Evolutionary conservation across 2,797 vertebrate genomes (phyloP).

Genomic region (Capromys pilorides): DNA sequence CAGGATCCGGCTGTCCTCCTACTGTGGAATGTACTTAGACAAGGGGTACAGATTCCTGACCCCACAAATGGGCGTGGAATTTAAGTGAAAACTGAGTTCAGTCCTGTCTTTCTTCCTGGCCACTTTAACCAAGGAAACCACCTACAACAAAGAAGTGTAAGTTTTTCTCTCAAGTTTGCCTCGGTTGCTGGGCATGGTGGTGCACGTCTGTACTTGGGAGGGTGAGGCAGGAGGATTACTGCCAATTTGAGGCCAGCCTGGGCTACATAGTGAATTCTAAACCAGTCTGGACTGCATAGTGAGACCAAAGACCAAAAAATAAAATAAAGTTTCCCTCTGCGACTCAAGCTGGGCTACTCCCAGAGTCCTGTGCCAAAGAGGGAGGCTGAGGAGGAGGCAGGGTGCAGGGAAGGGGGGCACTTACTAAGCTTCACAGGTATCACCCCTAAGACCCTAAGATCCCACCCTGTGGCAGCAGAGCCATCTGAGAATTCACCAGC

Average conservation of each 20-base stretch:
- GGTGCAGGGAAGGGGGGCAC: rapidly evolving
- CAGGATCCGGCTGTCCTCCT: background rate
- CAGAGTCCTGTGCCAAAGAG: rapidly evolving
- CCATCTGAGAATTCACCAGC: background rate
- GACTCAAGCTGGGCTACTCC: background rate
- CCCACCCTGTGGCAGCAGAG: background rate
- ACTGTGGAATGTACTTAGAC: background rate
- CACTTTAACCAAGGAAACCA: background rate
- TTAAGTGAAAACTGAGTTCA: background rate
- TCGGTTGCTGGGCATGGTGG: background rate
- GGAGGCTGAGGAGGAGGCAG: background rate
- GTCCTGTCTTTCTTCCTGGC: background rate
- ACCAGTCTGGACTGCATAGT: background rate
- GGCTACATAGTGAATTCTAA: background rate
- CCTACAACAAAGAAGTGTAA: background rate
- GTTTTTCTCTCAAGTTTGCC: background rate
- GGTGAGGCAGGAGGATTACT: background rate
- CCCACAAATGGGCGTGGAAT: background rate
- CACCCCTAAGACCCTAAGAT: no score
- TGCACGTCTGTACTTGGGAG: background rate
- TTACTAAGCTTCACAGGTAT: rapidly evolving
- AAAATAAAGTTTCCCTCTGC: background rate
- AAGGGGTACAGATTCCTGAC: background rate
- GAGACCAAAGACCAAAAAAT: background rate
- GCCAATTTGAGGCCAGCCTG: background rate